These are phyloP conservation scores for Sepiola atlantica DNA, from an alignment of 2,888 invertebrate species.

Conservation along the genomic window DNA sequence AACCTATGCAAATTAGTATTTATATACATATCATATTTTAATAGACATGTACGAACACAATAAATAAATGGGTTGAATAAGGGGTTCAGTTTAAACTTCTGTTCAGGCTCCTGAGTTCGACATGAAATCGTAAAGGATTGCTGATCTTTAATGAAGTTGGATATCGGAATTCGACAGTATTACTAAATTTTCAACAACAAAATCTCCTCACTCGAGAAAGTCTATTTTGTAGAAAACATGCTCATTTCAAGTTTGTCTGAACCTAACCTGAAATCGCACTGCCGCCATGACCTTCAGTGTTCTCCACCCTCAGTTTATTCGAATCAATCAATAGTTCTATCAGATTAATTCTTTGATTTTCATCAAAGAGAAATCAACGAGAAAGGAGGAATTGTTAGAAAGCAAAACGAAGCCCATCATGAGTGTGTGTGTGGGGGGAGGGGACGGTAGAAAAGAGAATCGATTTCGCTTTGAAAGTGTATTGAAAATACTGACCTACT, in stretches of 20 bases:
- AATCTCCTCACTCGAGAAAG: background rate
- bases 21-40: too few relatives aligned
- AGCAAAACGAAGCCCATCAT: background rate
- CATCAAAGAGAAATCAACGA: background rate
- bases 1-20: too few relatives aligned
- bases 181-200: background rate
- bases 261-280: background rate
- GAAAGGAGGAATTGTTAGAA: background rate
- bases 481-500: background rate
- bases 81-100: too few relatives aligned
- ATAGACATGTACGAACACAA: too few relatives aligned
- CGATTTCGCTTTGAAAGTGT: background rate
- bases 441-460: background rate
- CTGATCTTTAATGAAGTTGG: too few relatives aligned
- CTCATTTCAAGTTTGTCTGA: background rate
- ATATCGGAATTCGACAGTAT: background rate
- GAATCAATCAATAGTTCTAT: background rate
- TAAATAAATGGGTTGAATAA: too few relatives aligned
- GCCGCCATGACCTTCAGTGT: background rate
- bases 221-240: background rate
- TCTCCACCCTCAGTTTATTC: background rate
- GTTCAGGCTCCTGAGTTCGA: too few relatives aligned
- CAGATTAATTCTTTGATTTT: constrained; percentile 32
- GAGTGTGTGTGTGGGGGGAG: background rate
- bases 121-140: too few relatives aligned